These are phyloP conservation scores for Oreochromis spilurus DNA, from an alignment of 2,113 vertebrate genomes.

Conservation along the genomic window DNA sequence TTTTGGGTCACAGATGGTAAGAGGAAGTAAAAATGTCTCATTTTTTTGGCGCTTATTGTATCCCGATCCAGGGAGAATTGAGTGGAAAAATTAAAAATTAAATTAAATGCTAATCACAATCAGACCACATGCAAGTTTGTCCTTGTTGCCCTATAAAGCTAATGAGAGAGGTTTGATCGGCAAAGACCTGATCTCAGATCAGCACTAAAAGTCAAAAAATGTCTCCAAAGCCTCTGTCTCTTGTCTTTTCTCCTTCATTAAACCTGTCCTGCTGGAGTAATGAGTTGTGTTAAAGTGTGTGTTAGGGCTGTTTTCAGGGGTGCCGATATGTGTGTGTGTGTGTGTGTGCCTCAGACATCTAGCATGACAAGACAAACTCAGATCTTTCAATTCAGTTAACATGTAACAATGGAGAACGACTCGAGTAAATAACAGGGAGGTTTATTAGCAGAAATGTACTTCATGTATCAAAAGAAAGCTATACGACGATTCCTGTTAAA, in stretches of 20 bases:
- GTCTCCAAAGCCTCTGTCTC: background rate
- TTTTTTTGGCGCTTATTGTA: conserved; percentile 12
- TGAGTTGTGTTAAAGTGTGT: background rate
- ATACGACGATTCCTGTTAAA: background rate
- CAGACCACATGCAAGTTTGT: conserved; percentile 15
- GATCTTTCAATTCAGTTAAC: background rate
- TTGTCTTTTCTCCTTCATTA: background rate
- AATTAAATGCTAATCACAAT: conserved; percentile 45
- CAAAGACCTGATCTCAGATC: conserved; percentile 19
- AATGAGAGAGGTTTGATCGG: conserved; percentile 24
- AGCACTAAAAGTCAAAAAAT: background rate
- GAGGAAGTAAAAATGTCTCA: conserved; percentile 41
- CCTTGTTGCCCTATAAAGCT: conserved; percentile 35
- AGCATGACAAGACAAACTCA: background rate
- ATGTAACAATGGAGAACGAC: background rate
- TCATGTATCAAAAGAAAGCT: background rate
- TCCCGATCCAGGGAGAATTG: conserved; percentile 29
- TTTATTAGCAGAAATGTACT: background rate
- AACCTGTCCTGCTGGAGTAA: background rate
- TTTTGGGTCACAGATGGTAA: conserved; percentile 60
- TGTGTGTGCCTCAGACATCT: background rate
- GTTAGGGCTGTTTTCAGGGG: background rate
- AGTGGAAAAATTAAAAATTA: conserved; percentile 18
- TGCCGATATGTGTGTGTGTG: background rate
- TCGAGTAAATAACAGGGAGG: background rate